These are phyloP conservation scores for Siphlonurus alternatus DNA, from an alignment of 2,888 invertebrate genomes.

Conservation along the genomic window DNA sequence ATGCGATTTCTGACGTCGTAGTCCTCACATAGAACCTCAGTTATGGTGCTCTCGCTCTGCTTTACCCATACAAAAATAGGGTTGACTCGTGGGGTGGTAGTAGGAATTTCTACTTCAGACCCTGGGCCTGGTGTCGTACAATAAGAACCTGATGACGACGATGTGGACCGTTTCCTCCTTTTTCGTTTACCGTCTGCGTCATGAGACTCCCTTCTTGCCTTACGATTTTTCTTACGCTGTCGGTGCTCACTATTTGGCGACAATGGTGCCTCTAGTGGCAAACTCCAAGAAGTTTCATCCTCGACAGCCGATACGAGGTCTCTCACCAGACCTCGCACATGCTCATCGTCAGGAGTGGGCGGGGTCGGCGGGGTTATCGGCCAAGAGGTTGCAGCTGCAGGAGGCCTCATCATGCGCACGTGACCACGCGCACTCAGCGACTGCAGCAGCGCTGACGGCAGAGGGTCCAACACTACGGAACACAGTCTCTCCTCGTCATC, in stretches of 20 bases:
- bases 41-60: constrained; percentile 59
- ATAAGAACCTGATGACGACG: constrained; percentile 18
- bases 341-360: constrained; percentile 15
- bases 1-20: constrained; percentile 75
- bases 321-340: constrained; percentile 12
- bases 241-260: constrained; percentile 27
- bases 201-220: constrained; percentile 21
- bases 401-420: constrained; percentile 27
- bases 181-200: constrained; percentile 10
- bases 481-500: constrained; percentile 9
- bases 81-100: constrained; percentile 48
- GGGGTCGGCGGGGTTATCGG: constrained; percentile 20
- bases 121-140: too few species aligned
- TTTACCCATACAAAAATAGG: constrained; percentile 72
- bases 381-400: constrained; percentile 24
- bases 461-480: constrained; percentile 14
- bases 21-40: constrained; percentile 73
- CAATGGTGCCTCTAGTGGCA: constrained; percentile 14
- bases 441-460: constrained; percentile 13
- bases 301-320: constrained; percentile 20
- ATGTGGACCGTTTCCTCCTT: constrained; percentile 22
- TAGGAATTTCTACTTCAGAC: neutral
- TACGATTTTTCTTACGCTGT: constrained; percentile 22
- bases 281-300: constrained; percentile 12
- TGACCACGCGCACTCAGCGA: constrained; percentile 20